These are phyloP conservation scores for Pedetes capensis DNA, from an alignment of 2,113 vertebrate species.

Conservation along the genomic window DNA sequence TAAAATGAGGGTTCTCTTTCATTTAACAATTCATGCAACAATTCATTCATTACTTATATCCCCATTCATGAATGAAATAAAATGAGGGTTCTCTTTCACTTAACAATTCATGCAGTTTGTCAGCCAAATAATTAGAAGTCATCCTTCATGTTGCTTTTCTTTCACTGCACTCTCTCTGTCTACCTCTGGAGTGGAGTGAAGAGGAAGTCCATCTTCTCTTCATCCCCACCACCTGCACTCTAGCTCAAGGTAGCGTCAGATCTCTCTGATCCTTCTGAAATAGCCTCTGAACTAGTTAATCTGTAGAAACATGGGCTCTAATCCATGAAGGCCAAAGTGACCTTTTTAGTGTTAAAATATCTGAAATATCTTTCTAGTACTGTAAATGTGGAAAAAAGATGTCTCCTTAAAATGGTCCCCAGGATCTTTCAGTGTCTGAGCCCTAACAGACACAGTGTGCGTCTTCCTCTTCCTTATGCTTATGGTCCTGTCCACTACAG, in stretches of 20 bases:
- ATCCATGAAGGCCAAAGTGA: background rate
- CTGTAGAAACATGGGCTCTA: background rate
- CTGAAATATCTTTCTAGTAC: background rate
- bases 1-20: background rate
- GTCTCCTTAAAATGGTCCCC: background rate
- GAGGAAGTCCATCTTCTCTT: background rate
- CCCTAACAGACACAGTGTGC: background rate
- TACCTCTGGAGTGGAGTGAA: background rate
- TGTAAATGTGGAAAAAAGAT: background rate
- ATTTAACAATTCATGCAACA: background rate
- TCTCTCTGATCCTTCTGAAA: background rate
- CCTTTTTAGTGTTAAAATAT: background rate
- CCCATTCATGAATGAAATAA: background rate
- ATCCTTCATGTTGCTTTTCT: background rate
- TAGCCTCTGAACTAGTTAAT: background rate
- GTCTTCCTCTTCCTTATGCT: background rate
- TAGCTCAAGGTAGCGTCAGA: background rate
- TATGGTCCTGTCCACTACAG: background rate
- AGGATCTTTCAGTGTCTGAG: background rate
- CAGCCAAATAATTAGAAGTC: background rate
- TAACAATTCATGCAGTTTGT: background rate
- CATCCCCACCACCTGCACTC: background rate
- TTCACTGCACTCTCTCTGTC: background rate
- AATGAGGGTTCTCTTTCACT: background rate
- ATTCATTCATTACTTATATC: background rate